Base-by-base conservation (phyloP, 2,888 invertebrate genomes). In the Harpalus rufipes region DNA sequence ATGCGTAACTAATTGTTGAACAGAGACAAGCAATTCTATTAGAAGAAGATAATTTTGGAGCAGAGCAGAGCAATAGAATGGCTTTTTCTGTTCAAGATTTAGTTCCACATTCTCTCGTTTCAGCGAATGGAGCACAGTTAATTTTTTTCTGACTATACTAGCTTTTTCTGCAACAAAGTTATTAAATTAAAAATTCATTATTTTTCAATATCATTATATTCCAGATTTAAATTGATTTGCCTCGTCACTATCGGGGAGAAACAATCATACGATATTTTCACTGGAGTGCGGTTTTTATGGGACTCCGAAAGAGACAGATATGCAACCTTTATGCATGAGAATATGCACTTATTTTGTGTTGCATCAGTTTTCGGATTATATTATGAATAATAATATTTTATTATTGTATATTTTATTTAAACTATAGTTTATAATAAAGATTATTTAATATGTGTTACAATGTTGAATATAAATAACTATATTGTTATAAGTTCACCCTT, bases 281-380 rank as follows among this genome's bases (percentile, higher is more conserved):
- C 93, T 7, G 92, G 92, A 59, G 92, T 94, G 87, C 92, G 94
- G 85, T 95, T 95, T 89, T 90, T 95, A 18, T 95, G 95, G 95
- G 95, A 96, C 88, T 89, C 91, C 58, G 93, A 94, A 63, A 92
- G 93, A 79, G 96, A 96, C 88, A 91, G 92, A 80, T 95, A 93
- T 89, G 93, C 93, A 0, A 90, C 91, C 0, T 93, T 93, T 87
- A 92, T 92, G 56, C 93, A 92, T 88, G 95, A 95, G 89, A 95
- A 94, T 88, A 92, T 92, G 85, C 92, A 93, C 85, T 92, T 95
- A 84, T 94, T 93, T 88, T 94, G 93, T 18, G 92, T 93, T 87
- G 94, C 93, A 39, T 92, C 93, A 76, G 95, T 95, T 84, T 94
- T 95, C 88, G 95, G 94, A 32, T 89, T 95, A 78, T 95, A 96